These are phyloP conservation scores for Phyto melanocephala DNA, from an alignment of 2,888 invertebrate genomes.

Conservation along the genomic window DNA sequence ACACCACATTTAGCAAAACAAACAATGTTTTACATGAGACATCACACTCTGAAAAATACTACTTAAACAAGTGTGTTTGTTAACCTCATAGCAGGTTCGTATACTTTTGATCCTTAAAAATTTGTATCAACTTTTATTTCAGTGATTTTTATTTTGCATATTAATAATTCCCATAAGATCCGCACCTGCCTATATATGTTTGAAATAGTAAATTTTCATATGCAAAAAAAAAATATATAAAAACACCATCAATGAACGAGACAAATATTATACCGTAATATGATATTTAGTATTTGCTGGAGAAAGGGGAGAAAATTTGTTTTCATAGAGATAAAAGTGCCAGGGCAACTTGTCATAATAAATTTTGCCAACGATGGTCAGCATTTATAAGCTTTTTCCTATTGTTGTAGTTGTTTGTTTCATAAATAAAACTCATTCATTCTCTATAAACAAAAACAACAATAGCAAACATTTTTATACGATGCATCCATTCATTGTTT, in stretches of 20 bases:
- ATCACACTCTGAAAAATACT: constrained; percentile 13
- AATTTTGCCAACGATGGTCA: constrained; percentile 68
- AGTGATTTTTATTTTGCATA: too few species aligned
- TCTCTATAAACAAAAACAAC: constrained; percentile 42
- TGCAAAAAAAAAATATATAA: not conserved
- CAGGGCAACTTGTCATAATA: constrained; percentile 78
- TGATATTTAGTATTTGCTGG: constrained; percentile 39
- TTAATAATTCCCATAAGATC: not conserved
- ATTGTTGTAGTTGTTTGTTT: constrained; percentile 26
- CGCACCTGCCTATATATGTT: not conserved
- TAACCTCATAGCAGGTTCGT: not conserved
- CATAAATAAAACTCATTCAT: constrained; percentile 56
- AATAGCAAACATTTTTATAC: constrained; percentile 42
- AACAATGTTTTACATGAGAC: constrained; percentile 35
- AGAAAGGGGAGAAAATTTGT: constrained; percentile 71
- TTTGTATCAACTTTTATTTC: too few species aligned
- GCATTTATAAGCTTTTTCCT: constrained; percentile 54
- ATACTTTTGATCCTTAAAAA: too few species aligned
- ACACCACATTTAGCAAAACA: constrained; percentile 29
- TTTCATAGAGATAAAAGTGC: constrained; percentile 76
- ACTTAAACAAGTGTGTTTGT: not conserved
- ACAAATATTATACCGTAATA: constrained; percentile 34
- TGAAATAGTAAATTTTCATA: constrained; percentile 1
- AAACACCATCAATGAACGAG: constrained; percentile 19
- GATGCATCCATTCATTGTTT: constrained; percentile 50